phyloP scores from a whole-genome alignment of 2,888 invertebrate species.

The Trypoxylon attenuatum region DNA sequence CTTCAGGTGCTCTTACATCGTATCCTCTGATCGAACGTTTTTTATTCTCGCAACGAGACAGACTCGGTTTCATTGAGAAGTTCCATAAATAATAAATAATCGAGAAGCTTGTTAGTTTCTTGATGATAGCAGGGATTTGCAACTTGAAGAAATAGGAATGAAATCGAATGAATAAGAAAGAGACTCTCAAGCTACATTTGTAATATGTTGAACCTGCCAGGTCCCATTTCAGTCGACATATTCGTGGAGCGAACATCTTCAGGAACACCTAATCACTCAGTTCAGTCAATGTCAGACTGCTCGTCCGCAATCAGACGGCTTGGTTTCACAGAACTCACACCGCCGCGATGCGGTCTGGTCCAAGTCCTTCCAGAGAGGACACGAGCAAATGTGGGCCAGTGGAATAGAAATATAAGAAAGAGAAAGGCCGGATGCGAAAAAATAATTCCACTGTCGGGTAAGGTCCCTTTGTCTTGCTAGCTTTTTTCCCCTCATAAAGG shows the following conservation, averaged over 20 bases:
- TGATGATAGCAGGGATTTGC: no score
- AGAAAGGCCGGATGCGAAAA: slow-evolving; percentile 40
- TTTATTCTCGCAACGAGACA: no score
- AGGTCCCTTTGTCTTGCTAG: slow-evolving; percentile 45
- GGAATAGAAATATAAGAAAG: slow-evolving; percentile 46
- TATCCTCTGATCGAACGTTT: no score
- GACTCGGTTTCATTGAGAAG: no score
- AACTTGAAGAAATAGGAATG: no score
- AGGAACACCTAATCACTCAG: slow-evolving; percentile 40
- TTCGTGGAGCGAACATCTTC: no score
- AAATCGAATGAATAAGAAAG: no score
- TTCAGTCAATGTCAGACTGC: not conserved
- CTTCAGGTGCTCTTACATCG: slow-evolving; percentile 56
- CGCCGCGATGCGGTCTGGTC: slow-evolving; percentile 30
- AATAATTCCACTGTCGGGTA: slow-evolving; percentile 42
- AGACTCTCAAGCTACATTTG: no score
- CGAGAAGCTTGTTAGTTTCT: no score
- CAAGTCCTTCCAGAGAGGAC: slow-evolving; percentile 49
- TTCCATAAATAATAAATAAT: no score
- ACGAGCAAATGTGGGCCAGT: slow-evolving; percentile 49
- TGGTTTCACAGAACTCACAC: slow-evolving; percentile 45
- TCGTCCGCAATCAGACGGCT: slow-evolving; percentile 38
- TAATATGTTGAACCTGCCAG: no score
- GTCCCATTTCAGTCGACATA: no score
- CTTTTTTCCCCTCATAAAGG: slow-evolving; percentile 24